Base-by-base conservation (phyloP, 2,888 invertebrate genomes). In the Hetaerina titia region DNA sequence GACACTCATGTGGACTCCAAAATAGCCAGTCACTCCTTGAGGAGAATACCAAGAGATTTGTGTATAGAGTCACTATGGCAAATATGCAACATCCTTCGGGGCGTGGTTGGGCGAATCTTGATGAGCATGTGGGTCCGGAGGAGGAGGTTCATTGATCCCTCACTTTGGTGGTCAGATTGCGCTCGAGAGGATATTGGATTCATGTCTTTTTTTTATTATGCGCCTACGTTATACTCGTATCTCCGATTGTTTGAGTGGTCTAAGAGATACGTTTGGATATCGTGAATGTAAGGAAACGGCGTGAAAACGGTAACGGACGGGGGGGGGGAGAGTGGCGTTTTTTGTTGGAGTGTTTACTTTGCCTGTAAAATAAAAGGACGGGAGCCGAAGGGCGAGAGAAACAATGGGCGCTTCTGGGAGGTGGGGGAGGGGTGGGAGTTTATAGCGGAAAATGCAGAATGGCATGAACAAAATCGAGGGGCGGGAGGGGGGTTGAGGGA, bases 161-260 rank as follows among this genome's bases (percentile, higher is more conserved):
- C 17, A 7, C 64, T 45, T 4, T 15, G 19, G 22, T 6, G 69
- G 8, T 69, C n/a, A n/a, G 22, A 69, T n/a, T 69, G 69, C n/a
- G 7, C n/a, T 22, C 69, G 69, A n/a, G 69, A 0, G 69, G n/a
- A n/a, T n/a, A 22, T 22, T n/a, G 0, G 7, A n/a, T 1, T 17
- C 60, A n/a, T n/a, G 60, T 17, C 5, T 15, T 1, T 69, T 69
- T 7, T 69, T 69, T 9, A 22, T 69, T 69, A 22, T 22, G 4
- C 69, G 2, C 22, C 69, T 8, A 22, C 69, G 69, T 22, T 22
- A 19, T n/a, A n/a, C n/a, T n/a, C n/a, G n/a, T n/a, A n/a, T 69
- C 69, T 69, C 69, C 69, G n/a, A 69, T 69, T 69, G 69, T 69
- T 69, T 69, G 69, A 69, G 69, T 69, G 69, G 22, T 22, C 69